Evolutionary conservation across 2,797 vertebrate genomes (phyloP), one percentile per base, ranked within the genome.

Genomic region (Propithecus deckenii): DNA sequence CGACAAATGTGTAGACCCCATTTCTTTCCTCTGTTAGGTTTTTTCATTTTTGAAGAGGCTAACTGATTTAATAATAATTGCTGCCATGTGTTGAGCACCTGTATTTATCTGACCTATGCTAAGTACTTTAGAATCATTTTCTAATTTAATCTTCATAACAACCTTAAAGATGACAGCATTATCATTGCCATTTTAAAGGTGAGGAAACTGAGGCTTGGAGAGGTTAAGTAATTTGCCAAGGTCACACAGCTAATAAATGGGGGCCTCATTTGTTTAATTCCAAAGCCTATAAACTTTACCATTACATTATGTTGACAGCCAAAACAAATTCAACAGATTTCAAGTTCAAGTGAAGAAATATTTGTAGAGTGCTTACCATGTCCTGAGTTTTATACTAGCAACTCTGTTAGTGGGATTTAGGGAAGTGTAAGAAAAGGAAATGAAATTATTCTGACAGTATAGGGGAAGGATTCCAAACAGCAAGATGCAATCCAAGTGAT

Each of bases 171-270:
- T 74, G 28, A 95, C 32, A 38, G 12, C 41, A 22, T 87, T 91
- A 55, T 92, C 78, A 32, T 75, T 79, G 18, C 50, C 59, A 89
- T 81, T 86, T 93, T 75, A 81, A 94, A 91, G 41, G 92, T 80
- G 69, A 67, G 35, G 35, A 67, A 87, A 78, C 23, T 76, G 32
- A 55, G 65, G 28, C 41, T 80, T 72, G 14, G 76, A 95, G 38
- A 91, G 50, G 7, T 90, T 38, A 88, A 88, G 63, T 84, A 79
- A 74, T 63, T 80, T 92, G 35, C 55, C 63, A 91, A 52, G 28
- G 6, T 75, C 41, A 76, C 50, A 55, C 4, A 48, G 20, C 67
- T 95, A 63, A 28, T 89, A 91, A 74, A 57, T 65, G 32, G 65
- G 61, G 81, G 10, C 25, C 35, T 38, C 15, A 15, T 41, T 87